These are phyloP conservation scores for Carterocephalus palaemon DNA, from an alignment of 2,888 invertebrate species.

Conservation along the genomic window DNA sequence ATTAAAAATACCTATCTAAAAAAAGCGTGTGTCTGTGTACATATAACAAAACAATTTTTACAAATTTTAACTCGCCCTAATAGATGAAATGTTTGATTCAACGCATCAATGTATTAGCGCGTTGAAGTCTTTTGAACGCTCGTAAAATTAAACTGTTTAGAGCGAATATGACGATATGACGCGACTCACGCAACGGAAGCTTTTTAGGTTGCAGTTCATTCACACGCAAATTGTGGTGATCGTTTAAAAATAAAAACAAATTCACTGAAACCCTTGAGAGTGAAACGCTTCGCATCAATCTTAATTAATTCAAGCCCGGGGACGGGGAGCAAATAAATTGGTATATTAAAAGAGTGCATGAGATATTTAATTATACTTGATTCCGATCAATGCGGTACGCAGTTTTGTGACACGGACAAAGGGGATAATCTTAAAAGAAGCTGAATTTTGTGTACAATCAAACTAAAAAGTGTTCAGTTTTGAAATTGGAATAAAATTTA, in stretches of 20 bases:
- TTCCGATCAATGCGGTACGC: slow-evolving; percentile 60
- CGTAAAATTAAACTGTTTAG: slow-evolving; percentile 40
- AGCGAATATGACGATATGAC: slow-evolving; percentile 38
- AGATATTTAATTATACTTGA: slow-evolving; percentile 74
- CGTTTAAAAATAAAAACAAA: slow-evolving; percentile 46
- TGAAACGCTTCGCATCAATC: slow-evolving; percentile 64
- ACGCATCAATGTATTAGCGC: slow-evolving; percentile 32
- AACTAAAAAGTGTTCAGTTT: slow-evolving; percentile 34
- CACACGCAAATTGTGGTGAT: slow-evolving; percentile 44
- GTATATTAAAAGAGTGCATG: slow-evolving; percentile 66
- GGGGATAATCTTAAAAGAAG: slow-evolving; percentile 51
- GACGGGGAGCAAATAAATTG: slow-evolving; percentile 66
- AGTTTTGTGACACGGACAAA: slow-evolving; percentile 67
- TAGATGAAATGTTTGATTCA: not conserved
- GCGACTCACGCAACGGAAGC: slow-evolving; percentile 30
- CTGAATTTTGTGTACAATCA: slow-evolving; percentile 39
- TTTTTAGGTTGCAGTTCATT: slow-evolving; percentile 41
- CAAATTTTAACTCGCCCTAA: not conserved
- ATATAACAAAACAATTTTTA: not conserved
- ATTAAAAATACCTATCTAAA: too few species aligned
- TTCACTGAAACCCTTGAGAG: slow-evolving; percentile 43
- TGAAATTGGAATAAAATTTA: too few species aligned
- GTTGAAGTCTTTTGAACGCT: slow-evolving; percentile 67
- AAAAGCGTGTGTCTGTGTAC: too few species aligned
- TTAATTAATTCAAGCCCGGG: slow-evolving; percentile 65